These are phyloP conservation scores for Homarus gammarus DNA, from an alignment of 2,888 invertebrate genomes.

Conservation along the genomic window DNA sequence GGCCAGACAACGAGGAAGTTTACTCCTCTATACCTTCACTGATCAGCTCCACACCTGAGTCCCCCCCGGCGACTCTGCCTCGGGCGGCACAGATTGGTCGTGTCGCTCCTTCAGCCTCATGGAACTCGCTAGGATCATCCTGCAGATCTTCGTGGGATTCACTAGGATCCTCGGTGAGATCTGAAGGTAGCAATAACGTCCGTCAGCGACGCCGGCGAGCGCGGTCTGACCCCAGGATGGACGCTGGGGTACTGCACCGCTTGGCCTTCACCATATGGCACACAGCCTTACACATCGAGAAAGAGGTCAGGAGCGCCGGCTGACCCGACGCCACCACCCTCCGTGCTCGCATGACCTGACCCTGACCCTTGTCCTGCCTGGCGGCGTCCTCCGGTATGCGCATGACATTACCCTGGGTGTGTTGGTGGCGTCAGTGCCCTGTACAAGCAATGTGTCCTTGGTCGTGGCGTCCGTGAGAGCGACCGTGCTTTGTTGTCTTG, in stretches of 20 bases:
- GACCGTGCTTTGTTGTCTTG: background rate
- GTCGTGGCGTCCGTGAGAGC: constrained; percentile 10
- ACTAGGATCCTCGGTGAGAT: constrained; percentile 69
- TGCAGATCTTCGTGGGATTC: constrained; percentile 74
- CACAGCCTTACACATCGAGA: constrained; percentile 86
- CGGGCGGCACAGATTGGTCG: constrained; percentile 63
- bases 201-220: constrained; percentile 67
- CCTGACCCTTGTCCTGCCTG: constrained; percentile 68
- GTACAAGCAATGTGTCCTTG: constrained; percentile 34
- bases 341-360: constrained; percentile 67
- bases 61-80: constrained; percentile 67
- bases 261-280: constrained; percentile 88
- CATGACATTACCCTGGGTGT: constrained; percentile 55
- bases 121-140: constrained; percentile 74
- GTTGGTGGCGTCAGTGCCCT: constrained; percentile 57
- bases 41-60: constrained; percentile 71
- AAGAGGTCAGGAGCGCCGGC: constrained; percentile 78
- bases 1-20: constrained; percentile 67
- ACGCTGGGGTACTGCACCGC: constrained; percentile 84
- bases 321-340: constrained; percentile 60
- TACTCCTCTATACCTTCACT: constrained; percentile 76
- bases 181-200: constrained; percentile 58
- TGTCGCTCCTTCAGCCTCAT: constrained; percentile 74
- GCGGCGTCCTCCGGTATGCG: constrained; percentile 56
- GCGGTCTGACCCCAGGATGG: constrained; percentile 77